These are phyloP conservation scores for Malaclemys terrapin DNA, from an alignment of 2,113 vertebrate genomes.

Conservation along the genomic window DNA sequence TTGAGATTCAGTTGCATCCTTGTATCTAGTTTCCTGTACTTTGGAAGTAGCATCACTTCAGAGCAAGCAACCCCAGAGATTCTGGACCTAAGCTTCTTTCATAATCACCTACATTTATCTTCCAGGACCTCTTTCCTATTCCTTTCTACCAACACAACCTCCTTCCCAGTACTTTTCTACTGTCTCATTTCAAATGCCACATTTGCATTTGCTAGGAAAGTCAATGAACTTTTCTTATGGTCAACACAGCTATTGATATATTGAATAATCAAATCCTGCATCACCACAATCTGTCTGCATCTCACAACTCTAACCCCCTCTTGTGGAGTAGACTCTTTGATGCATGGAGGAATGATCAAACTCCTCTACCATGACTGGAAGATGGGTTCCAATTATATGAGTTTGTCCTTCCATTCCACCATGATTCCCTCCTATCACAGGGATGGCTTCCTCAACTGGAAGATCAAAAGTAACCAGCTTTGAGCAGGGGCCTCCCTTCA, in stretches of 20 bases:
- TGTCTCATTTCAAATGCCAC: neutral
- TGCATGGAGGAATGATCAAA: neutral
- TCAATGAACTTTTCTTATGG: neutral
- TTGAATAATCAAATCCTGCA: neutral
- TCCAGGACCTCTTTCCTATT: neutral
- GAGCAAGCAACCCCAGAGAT: neutral
- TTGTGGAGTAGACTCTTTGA: neutral
- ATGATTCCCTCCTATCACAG: neutral
- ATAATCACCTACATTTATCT: neutral
- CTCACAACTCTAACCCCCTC: neutral
- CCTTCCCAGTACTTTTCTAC: neutral
- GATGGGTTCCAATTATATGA: neutral
- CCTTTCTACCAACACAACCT: neutral
- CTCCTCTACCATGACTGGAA: neutral
- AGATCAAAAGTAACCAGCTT: neutral
- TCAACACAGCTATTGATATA: neutral
- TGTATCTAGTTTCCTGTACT: too few relatives aligned
- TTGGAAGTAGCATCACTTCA: too few relatives aligned
- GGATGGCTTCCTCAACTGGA: neutral
- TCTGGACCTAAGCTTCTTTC: neutral
- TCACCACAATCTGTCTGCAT: neutral
- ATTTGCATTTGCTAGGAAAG: neutral
- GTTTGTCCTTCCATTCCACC: neutral
- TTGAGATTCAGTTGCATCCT: too few relatives aligned
- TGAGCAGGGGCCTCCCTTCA: neutral